phyloP scores from a whole-genome alignment of 2,888 invertebrate species.

The Hydraecia micacea region DNA sequence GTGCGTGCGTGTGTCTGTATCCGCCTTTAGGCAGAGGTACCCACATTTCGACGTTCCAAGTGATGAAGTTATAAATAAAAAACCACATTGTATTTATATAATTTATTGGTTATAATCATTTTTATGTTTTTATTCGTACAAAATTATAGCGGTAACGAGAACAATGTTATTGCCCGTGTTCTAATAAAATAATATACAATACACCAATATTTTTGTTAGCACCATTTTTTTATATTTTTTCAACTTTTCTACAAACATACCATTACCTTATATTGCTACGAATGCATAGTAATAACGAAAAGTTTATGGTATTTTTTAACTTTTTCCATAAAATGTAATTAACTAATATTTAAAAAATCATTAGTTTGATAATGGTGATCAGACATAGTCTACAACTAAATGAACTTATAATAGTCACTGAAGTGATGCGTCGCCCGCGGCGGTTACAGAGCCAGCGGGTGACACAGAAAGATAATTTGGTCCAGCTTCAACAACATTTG shows the following conservation, averaged over 20 bases:
- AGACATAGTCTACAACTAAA: slow-evolving; percentile 80
- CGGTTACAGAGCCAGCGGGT: slow-evolving; percentile 64
- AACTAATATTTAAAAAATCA: slow-evolving; percentile 74
- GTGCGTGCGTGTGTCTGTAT: too few species aligned
- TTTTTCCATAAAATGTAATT: slow-evolving; percentile 77
- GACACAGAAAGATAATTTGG: slow-evolving; percentile 82
- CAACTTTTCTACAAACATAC: slow-evolving; percentile 84
- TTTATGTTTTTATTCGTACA: slow-evolving; percentile 84
- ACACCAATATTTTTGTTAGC: slow-evolving; percentile 88
- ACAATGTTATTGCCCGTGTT: slow-evolving; percentile 83
- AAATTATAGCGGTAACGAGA: slow-evolving; percentile 86
- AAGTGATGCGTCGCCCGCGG: slow-evolving; percentile 66
- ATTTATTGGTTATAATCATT: slow-evolving; percentile 84
- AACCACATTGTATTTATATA: slow-evolving; percentile 72
- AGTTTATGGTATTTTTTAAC: slow-evolving; percentile 83
- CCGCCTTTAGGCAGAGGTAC: neutral
- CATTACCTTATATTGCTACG: slow-evolving; percentile 86
- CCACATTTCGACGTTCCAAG: neutral
- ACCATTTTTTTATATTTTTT: slow-evolving; percentile 84
- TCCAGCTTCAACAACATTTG: slow-evolving; percentile 85
- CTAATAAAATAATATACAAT: slow-evolving; percentile 83
- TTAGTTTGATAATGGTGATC: slow-evolving; percentile 79
- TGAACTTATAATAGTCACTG: slow-evolving; percentile 76
- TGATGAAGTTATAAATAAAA: slow-evolving; percentile 32
- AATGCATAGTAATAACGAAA: slow-evolving; percentile 83